Conservation (phyloP, 2,888 invertebrate genomes). For the Melolontha melolontha region DNA sequence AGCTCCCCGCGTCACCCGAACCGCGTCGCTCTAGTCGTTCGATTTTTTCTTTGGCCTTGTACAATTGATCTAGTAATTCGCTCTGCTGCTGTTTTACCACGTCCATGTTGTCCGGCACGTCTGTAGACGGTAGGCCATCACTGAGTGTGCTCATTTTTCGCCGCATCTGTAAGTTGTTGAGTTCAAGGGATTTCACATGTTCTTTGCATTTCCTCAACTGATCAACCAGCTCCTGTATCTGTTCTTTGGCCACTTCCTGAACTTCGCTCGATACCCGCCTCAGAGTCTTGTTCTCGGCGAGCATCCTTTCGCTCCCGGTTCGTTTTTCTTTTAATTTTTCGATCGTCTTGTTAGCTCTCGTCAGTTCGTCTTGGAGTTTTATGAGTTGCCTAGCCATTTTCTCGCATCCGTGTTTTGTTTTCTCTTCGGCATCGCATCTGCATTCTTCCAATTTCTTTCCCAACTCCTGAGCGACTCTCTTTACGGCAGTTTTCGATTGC, state of each 20-base stretch:
- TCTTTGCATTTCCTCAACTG: slow-evolving; percentile 54
- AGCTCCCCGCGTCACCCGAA: slow-evolving; percentile 1
- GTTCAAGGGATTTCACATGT: slow-evolving; percentile 52
- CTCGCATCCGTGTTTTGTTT: slow-evolving; percentile 34
- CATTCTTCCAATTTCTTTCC: slow-evolving; percentile 39
- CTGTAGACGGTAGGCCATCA: not conserved
- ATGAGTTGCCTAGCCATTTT: slow-evolving; percentile 32
- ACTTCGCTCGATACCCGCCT: slow-evolving; percentile 58
- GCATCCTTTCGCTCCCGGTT: slow-evolving; percentile 40
- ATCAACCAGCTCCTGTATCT: slow-evolving; percentile 58
- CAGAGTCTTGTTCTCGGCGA: slow-evolving; percentile 59
- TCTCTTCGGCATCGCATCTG: slow-evolving; percentile 28
- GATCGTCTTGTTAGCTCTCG: slow-evolving; percentile 51
- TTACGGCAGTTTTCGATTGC: slow-evolving; percentile 59
- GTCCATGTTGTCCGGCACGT: slow-evolving; percentile 55
- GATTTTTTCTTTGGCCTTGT: slow-evolving; percentile 50
- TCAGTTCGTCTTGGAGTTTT: slow-evolving; percentile 52
- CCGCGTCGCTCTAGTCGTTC: slow-evolving; percentile 41
- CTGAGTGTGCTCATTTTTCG: slow-evolving; percentile 3
- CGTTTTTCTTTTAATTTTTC: slow-evolving; percentile 50
- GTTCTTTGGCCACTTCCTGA: slow-evolving; percentile 60
- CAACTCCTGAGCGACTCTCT: slow-evolving; percentile 58
- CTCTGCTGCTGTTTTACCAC: slow-evolving; percentile 58
- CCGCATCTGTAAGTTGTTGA: slow-evolving; percentile 40
- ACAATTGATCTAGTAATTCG: slow-evolving; percentile 56